A percentile compares a stretch with the other conserved stretches of the same genome.
Evolutionary conservation across 2,888 invertebrate species (phyloP).

Genomic region (Tetragonula carbonaria): DNA sequence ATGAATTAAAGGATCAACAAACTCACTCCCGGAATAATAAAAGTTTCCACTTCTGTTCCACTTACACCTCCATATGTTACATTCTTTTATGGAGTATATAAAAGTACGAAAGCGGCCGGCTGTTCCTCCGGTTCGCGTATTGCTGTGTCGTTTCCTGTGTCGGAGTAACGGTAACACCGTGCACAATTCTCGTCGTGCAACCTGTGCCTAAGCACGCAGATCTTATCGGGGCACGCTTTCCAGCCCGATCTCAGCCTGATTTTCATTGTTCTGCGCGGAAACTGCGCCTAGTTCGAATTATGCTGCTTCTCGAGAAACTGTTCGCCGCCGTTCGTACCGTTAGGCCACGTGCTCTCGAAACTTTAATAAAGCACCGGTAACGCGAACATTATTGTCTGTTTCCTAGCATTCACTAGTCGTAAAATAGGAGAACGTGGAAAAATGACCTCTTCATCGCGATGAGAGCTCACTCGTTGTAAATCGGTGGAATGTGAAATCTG

Average conservation of each 20-base stretch:
- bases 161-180: conserved; percentile 58
- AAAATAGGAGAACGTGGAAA: background rate
- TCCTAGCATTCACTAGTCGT: background rate
- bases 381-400: conserved; percentile 35
- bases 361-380: conserved; percentile 27
- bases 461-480: background rate
- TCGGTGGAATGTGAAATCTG: background rate
- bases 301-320: conserved; percentile 15
- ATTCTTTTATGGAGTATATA: background rate
- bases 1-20: background rate
- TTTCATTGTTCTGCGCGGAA: conserved; percentile 56
- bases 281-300: conserved; percentile 10
- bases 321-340: conserved; percentile 14
- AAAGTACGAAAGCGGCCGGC: background rate
- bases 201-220: conserved; percentile 42
- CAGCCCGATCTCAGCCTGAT: conserved; percentile 25
- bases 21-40: background rate
- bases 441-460: background rate
- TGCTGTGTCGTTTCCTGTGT: conserved; percentile 31
- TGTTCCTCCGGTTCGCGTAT: background rate
- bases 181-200: conserved; percentile 43
- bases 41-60: background rate
- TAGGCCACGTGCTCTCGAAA: conserved; percentile 35
- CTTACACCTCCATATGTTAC: background rate
- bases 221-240: conserved; percentile 52